Evolutionary conservation across 2,888 invertebrate species (phyloP).

Genomic region (Uropetala carovei): DNA sequence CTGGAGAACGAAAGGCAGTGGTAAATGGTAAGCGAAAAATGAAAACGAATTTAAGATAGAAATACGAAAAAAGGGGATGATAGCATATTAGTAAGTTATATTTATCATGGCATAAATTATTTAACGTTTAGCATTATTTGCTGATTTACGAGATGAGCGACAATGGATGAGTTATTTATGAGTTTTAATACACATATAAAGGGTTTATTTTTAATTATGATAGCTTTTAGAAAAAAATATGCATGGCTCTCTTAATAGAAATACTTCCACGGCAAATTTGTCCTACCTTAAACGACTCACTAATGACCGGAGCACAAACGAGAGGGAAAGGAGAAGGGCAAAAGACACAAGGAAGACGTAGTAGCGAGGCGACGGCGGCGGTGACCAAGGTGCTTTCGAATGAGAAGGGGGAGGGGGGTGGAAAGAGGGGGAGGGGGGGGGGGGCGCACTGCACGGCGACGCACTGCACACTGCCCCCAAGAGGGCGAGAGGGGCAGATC

Average conservation of each 20-base stretch:
- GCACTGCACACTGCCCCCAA: neutral
- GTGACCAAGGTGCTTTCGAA: too few species aligned
- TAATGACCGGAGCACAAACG: conserved; percentile 45
- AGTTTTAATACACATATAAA: neutral
- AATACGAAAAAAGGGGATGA: neutral
- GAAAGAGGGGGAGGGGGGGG: too few species aligned
- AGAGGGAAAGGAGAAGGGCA: neutral
- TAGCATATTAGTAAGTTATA: neutral
- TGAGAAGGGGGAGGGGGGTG: too few species aligned
- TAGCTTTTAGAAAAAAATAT: conserved; percentile 1
- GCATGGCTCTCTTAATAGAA: neutral
- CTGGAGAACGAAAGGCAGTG: too few species aligned
- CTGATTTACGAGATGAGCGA: conserved; percentile 33
- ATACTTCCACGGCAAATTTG: conserved; percentile 30
- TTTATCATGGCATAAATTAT: conserved; percentile 27
- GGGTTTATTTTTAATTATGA: neutral
- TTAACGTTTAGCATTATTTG: neutral
- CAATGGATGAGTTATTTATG: neutral
- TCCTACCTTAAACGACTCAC: conserved; percentile 49
- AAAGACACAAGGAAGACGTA: too few species aligned
- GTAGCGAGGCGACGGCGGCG: too few species aligned
- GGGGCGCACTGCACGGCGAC: neutral
- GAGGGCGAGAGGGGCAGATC: neutral
- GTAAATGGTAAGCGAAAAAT: too few species aligned
- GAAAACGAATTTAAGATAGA: neutral